Percentiles rank a stretch among this genome's conserved stretches.
These are phyloP conservation scores for Leucoma salicis DNA, from an alignment of 2,888 invertebrate species.

Conservation along the genomic window DNA sequence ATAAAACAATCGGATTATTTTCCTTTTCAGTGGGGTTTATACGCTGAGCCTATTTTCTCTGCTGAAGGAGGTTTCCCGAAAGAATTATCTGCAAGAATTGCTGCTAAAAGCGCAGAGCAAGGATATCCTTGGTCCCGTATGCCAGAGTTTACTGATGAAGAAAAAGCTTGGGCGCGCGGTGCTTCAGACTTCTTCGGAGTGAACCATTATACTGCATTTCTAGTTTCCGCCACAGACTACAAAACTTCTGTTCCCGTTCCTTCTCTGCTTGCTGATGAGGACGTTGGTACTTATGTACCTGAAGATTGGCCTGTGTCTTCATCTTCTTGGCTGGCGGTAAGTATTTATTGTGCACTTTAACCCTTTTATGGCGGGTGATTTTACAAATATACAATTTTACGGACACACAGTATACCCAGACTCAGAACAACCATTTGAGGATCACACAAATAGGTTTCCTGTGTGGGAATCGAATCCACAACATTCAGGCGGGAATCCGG, in stretches of 20 bases:
- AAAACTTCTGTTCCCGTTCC: slow-evolving; percentile 34
- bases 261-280: slow-evolving; percentile 44
- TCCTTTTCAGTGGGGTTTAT: slow-evolving; percentile 62
- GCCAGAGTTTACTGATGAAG: slow-evolving; percentile 62
- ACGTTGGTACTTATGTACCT: slow-evolving; percentile 27
- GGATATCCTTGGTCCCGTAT: slow-evolving; percentile 62
- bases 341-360: slow-evolving; percentile 20
- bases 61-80: slow-evolving; percentile 78
- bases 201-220: slow-evolving; percentile 84
- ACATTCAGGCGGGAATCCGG: too few species aligned
- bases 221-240: slow-evolving; percentile 41
- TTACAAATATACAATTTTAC: too few species aligned
- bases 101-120: slow-evolving; percentile 62
- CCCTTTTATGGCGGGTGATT: too few species aligned
- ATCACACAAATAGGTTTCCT: too few species aligned
- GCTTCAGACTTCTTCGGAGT: slow-evolving; percentile 73
- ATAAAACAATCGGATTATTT: neutral
- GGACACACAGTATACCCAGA: too few species aligned
- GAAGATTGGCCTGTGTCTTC: slow-evolving; percentile 48
- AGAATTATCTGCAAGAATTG: slow-evolving; percentile 65
- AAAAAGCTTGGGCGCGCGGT: slow-evolving; percentile 49
- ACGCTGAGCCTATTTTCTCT: slow-evolving; percentile 74
- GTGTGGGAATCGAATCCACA: too few species aligned
- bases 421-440: too few species aligned
- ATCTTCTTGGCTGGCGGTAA: slow-evolving; percentile 52